Evolutionary conservation across 2,888 invertebrate genomes (phyloP).

Genomic region (Tridacna crocea): DNA sequence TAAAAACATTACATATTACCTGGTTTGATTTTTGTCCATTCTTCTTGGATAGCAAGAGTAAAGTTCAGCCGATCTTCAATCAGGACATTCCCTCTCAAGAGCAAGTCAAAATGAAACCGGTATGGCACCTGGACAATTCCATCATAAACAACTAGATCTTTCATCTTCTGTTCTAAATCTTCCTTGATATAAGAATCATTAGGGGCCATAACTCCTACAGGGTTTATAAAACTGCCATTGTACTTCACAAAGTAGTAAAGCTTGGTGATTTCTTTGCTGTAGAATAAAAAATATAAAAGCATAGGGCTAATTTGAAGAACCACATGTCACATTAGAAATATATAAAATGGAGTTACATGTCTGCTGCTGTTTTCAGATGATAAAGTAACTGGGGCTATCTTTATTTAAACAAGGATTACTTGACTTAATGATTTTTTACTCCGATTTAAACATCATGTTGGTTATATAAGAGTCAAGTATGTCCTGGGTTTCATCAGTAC

Average conservation of each 20-base stretch:
- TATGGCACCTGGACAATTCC: conserved; percentile 39
- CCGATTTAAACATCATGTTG: too few relatives aligned
- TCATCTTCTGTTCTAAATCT: conserved; percentile 9
- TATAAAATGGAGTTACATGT: too few relatives aligned
- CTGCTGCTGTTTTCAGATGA: too few relatives aligned
- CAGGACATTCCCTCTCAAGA: conserved; percentile 52
- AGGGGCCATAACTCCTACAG: conserved; percentile 42
- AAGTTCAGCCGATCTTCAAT: conserved; percentile 43
- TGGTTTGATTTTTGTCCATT: conserved; percentile 36
- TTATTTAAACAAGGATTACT: too few relatives aligned
- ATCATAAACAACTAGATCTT: conserved; percentile 36
- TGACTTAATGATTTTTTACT: too few relatives aligned
- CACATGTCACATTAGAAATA: neutral
- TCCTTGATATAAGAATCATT: conserved; percentile 12
- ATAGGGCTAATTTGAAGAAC: neutral
- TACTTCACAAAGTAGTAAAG: conserved; percentile 45
- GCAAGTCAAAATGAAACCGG: conserved; percentile 61
- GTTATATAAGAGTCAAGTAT: too few relatives aligned
- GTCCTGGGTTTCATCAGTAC: too few relatives aligned
- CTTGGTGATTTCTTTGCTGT: conserved; percentile 50
- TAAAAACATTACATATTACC: conserved; percentile 13
- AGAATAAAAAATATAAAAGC: conserved; percentile 2
- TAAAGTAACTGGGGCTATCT: too few relatives aligned
- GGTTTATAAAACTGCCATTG: conserved; percentile 44
- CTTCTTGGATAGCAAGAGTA: conserved; percentile 40